Conservation (phyloP, 2,113 vertebrate species). For the Pseudonaja textilis region DNA sequence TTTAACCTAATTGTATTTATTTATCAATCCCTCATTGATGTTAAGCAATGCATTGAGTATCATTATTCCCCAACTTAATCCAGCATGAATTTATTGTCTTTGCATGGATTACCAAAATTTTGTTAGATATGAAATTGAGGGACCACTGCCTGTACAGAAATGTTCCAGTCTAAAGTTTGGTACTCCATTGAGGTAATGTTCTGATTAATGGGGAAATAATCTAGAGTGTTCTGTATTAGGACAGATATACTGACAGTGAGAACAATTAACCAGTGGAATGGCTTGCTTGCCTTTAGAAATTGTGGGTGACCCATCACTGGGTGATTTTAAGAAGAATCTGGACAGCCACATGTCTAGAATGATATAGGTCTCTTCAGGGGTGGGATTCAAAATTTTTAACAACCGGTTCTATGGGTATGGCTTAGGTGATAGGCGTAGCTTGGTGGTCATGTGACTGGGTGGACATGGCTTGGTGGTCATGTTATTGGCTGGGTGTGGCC, state of each 20-base stretch:
- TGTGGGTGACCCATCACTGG: background rate
- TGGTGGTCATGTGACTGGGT: too few relatives aligned
- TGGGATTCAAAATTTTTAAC: too few relatives aligned
- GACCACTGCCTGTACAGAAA: background rate
- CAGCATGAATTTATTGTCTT: background rate
- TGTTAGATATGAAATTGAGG: background rate
- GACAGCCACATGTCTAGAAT: background rate
- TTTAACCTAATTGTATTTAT: conserved; percentile 1
- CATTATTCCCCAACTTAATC: background rate
- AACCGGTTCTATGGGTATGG: too few relatives aligned
- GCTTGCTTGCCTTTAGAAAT: background rate
- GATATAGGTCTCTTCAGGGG: background rate
- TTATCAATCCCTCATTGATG: background rate
- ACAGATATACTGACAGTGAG: background rate
- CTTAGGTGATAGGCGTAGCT: too few relatives aligned
- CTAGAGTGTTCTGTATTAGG: too few relatives aligned
- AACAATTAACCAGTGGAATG: background rate
- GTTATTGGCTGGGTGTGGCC: too few relatives aligned
- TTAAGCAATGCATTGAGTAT: background rate
- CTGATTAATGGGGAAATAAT: too few relatives aligned
- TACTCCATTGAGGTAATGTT: too few relatives aligned
- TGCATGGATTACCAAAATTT: background rate
- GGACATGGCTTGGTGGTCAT: too few relatives aligned
- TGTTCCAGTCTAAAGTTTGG: too few relatives aligned
- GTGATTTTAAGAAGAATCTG: background rate